Conservation (phyloP, 2,113 vertebrate genomes). For the Lates calcarifer region DNA sequence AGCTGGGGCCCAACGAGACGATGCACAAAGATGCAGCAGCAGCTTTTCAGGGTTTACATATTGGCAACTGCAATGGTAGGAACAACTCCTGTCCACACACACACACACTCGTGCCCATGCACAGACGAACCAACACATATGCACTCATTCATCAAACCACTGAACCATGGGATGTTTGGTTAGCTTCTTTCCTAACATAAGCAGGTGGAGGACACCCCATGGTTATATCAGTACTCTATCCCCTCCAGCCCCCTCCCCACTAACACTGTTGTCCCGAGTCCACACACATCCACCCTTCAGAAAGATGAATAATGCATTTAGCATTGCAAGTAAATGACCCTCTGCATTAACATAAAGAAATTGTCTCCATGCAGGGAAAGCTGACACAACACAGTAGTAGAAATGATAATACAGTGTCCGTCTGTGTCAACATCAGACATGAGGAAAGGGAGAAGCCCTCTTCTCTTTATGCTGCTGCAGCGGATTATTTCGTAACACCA, state of each 20-base stretch:
- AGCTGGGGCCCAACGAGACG: conserved; percentile 59
- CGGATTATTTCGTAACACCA: conserved; percentile 47
- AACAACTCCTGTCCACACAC: conserved; percentile 2
- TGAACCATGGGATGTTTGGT: conserved; percentile 61
- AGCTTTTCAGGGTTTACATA: conserved; percentile 32
- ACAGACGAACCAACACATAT: conserved; percentile 17
- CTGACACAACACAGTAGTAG: conserved; percentile 41
- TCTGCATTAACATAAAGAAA: conserved; percentile 61
- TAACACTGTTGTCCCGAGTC: neutral
- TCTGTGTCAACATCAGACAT: conserved; percentile 35
- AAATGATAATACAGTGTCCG: conserved; percentile 44
- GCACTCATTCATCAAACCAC: conserved; percentile 66
- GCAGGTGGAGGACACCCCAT: conserved; percentile 12
- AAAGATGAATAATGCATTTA: conserved; percentile 69
- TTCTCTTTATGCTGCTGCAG: conserved; percentile 28
- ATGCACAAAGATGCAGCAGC: conserved; percentile 40
- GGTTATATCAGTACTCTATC: conserved; percentile 10
- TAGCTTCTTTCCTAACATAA: conserved; percentile 19
- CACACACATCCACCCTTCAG: conserved; percentile 20
- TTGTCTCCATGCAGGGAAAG: conserved; percentile 42
- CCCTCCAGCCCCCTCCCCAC: conserved; percentile 9
- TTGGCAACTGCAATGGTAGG: neutral
- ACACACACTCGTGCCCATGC: neutral
- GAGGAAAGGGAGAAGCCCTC: conserved; percentile 22
- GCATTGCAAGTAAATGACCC: conserved; percentile 57